Percentiles rank a stretch among this genome's conserved stretches.
These are phyloP conservation scores for Saccostrea cuccullata DNA, from an alignment of 1,140 invertebrate species.

Conservation along the genomic window DNA sequence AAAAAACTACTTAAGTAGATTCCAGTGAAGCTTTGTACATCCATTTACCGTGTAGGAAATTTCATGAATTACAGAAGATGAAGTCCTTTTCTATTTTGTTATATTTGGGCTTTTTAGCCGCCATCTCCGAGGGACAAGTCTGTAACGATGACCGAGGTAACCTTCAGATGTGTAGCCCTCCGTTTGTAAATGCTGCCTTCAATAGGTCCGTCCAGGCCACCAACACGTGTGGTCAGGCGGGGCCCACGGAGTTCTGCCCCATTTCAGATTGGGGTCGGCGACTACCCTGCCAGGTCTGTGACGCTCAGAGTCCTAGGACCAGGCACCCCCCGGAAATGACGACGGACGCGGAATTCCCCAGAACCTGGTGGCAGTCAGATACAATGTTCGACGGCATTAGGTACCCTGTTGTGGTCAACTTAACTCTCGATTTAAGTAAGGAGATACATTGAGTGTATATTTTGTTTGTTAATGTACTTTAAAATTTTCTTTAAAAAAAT, in stretches of 20 bases:
- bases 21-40: neutral
- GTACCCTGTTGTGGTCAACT: slow-evolving; percentile 92
- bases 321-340: slow-evolving; percentile 88
- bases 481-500: too few species aligned
- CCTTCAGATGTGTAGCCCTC: slow-evolving; percentile 93
- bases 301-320: slow-evolving; percentile 80
- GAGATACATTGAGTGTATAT: too few species aligned
- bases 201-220: slow-evolving; percentile 88
- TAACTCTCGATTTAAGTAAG: slow-evolving; percentile 86
- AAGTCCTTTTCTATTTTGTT: neutral
- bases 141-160: slow-evolving; percentile 47
- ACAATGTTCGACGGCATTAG: slow-evolving; percentile 96
- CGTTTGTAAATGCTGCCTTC: slow-evolving; percentile 97
- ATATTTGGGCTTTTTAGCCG: slow-evolving; percentile 53
- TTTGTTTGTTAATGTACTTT: too few species aligned
- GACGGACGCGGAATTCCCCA: slow-evolving; percentile 92
- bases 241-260: slow-evolving; percentile 85
- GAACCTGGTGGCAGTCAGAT: slow-evolving; percentile 99
- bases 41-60: neutral
- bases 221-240: slow-evolving; percentile 88
- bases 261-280: slow-evolving; percentile 83
- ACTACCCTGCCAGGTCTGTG: neutral
- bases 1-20: neutral
- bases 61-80: neutral
- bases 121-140: slow-evolving; percentile 49